Base-by-base conservation (phyloP, 2,797 vertebrate genomes). In the Hylomyscus alleni region DNA sequence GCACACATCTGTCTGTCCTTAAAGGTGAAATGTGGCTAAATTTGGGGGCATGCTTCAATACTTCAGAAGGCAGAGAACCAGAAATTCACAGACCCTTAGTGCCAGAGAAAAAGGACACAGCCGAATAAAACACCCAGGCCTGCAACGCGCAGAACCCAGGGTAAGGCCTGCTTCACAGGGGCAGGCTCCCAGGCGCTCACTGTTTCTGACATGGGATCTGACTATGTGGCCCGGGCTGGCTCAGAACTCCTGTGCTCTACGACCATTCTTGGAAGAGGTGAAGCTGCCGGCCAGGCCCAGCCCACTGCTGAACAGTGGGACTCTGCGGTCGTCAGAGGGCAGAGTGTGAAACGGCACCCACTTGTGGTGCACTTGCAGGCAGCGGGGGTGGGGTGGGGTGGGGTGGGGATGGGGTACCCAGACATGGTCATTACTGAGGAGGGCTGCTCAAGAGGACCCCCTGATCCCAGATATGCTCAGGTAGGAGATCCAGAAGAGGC, bases 361-460 rank as follows among this genome's bases (percentile, higher is more conserved):
- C 8, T 34, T 6, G 0, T 0, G 12, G 72, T 31, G 22, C 12
- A 12, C 3, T 24, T 2, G 0, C 0, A 2, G 73, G 80, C 8
- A 56, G 85, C 50, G 5, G 26, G 60, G 52, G 20, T 56, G 62
- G 17, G 69, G 34, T 54, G 2, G 15, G 52, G n/a, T n/a, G n/a
- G 44, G 44, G 44, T 44, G 5, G 26, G 60, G 52, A 15, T 56
- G 62, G 17, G 69, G 34, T 54, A 44, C 44, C 44, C 44, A 6
- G 44, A 6, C 44, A 44, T 44, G 44, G 44, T 44, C 44, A 6
- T 44, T 44, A 44, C 44, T 44, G 44, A 44, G 6, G 44, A 34
- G 24, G 0, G 3, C 24, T 0, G 10, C 58, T 58, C 14, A 1
- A 6, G 11, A 60, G 2, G 3, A 31, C 62, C 34, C 4, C 0